Base-by-base conservation (phyloP, 2,888 invertebrate genomes). In the Subacronicta megacephala region DNA sequence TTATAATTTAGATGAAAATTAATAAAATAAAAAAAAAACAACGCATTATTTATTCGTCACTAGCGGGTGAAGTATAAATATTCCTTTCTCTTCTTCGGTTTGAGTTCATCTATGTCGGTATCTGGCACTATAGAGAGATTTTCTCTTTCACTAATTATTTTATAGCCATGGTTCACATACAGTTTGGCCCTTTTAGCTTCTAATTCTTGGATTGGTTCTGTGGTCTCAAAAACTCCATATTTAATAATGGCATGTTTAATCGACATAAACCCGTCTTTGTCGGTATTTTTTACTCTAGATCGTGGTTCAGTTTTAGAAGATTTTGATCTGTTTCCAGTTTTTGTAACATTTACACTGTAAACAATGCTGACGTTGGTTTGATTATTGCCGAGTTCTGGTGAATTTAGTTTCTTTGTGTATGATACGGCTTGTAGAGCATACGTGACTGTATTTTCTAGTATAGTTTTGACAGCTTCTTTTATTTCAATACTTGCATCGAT, bases 341-440 rank as follows among this genome's bases (percentile, higher is more conserved):
- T 18, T 3, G 18, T 3, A 18, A 18, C 7, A 7, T 15, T 16
- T 16, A 16, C 5, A 36, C 7, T 18, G 18, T 18, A n/a, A n/a
- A 4, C 17, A 9, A n/a, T 18, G 18, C 3, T 12, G n/a, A 3
- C 12, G 12, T 18, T 16, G 9, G 18, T 38, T 18, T 12, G 15
- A 12, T 1, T n/a, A 18, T 35, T 7, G 1, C 7, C 7, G 7
- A 38, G 1, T 46, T 62, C 37, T 12, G 57, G 49, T 0, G 33
- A 7, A 20, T 62, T 56, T 1, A 18, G 37, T 9, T 17, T 6
- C 12, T 45, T 18, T 2, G 15, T n/a, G 3, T 49, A 16, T 12
- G 9, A 9, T 0, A 4, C 7, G 7, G 16, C 41, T 13, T 49
- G 29, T 31, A 17, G n/a, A 0, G 35, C 16, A n/a, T 41, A 4